Conservation (phyloP, 2,888 invertebrate genomes). For the Copidosoma aretas region DNA sequence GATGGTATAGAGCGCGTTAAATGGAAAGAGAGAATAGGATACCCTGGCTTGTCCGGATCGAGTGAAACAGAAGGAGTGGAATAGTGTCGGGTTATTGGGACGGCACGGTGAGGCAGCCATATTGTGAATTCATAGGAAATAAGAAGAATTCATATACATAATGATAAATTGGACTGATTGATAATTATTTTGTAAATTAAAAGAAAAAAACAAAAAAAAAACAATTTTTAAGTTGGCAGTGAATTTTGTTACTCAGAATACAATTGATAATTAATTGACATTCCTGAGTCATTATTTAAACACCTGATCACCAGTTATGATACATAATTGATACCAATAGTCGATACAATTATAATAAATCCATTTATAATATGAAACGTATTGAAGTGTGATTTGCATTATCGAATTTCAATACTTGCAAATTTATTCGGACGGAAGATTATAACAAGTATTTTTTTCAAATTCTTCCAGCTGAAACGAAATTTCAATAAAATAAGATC, state of each 20-base stretch:
- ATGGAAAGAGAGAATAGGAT: slow-evolving; percentile 20
- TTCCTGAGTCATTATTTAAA: no score
- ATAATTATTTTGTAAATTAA: background rate
- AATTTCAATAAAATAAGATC: no score
- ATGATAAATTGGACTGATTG: background rate
- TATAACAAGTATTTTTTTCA: no score
- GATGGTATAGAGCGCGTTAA: background rate
- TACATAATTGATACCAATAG: no score
- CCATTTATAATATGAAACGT: no score
- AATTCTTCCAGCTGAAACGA: no score
- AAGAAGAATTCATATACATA: background rate
- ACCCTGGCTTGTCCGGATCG: slow-evolving; percentile 14
- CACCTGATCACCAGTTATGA: no score
- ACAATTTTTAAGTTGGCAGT: background rate
- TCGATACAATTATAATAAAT: no score
- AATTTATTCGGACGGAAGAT: no score
- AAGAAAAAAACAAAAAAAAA: no score
- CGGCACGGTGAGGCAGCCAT: slow-evolving; percentile 2
- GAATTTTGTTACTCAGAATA: background rate
- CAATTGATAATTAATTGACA: background rate
- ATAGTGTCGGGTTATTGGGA: slow-evolving; percentile 23
- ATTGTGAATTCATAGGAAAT: background rate
- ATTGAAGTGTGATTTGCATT: no score
- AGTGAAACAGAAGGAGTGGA: slow-evolving; percentile 24
- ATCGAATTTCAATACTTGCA: no score